Conservation (phyloP, 2,113 vertebrate species). For the Heterocephalus glaber region DNA sequence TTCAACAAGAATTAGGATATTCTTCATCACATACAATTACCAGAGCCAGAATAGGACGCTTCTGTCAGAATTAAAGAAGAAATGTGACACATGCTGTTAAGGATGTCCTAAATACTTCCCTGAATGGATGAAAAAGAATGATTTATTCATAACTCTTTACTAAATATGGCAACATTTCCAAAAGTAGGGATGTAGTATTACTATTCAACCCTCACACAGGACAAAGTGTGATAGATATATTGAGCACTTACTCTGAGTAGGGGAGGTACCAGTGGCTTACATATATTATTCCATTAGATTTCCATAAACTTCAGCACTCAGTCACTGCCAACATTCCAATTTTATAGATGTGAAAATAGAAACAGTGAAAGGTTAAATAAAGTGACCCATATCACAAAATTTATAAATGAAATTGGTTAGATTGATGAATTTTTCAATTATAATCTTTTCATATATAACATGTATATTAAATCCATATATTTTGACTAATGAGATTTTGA, state of each 20-base stretch:
- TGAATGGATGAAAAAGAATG: neutral
- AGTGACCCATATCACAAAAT: neutral
- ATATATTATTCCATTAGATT: neutral
- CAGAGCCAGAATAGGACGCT: neutral
- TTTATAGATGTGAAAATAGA: neutral
- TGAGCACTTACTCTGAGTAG: neutral
- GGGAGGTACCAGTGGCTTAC: neutral
- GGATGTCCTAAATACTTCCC: neutral
- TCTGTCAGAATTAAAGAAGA: neutral
- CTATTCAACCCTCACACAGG: neutral
- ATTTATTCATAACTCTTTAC: neutral
- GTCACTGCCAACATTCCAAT: neutral
- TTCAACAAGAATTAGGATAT: neutral
- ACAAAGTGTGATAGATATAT: neutral
- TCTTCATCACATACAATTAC: neutral
- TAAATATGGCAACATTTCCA: slow-evolving; percentile 29
- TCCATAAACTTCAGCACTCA: neutral
- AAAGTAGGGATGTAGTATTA: neutral
- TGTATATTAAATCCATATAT: neutral
- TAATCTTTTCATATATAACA: neutral
- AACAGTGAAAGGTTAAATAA: slow-evolving; percentile 2
- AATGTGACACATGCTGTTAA: neutral
- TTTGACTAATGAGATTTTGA: neutral
- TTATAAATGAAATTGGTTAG: neutral
- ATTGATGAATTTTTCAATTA: neutral